Conservation (phyloP, 2,113 vertebrate species). For the Peromyscus maniculatus region DNA sequence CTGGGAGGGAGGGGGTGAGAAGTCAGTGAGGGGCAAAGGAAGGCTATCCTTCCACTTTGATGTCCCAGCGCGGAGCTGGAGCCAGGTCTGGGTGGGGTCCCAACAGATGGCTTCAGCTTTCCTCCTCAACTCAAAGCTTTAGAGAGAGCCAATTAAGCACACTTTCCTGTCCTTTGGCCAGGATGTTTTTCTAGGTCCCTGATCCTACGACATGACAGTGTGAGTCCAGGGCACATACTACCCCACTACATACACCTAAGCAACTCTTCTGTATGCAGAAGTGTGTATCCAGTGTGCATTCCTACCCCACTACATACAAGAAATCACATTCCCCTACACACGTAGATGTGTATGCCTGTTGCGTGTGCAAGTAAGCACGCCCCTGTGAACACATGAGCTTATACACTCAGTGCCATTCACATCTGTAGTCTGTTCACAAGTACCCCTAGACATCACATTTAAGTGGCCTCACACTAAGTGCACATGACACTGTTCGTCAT, state of each 20-base stretch:
- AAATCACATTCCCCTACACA: neutral
- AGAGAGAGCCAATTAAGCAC: neutral
- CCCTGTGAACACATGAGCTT: too few species aligned
- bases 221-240: too few species aligned
- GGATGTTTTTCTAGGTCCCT: neutral
- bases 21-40: neutral
- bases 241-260: neutral
- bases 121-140: neutral
- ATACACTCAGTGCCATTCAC: neutral
- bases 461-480: neutral
- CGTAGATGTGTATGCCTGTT: accelerated
- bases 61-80: neutral
- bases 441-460: neutral
- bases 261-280: too few species aligned
- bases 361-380: neutral
- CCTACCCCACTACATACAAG: neutral
- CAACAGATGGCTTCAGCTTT: neutral
- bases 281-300: neutral
- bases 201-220: neutral
- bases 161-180: neutral
- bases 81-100: neutral
- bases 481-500: neutral
- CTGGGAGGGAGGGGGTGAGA: slow-evolving; percentile 44
- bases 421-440: neutral
- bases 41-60: slow-evolving; percentile 35